Base-by-base conservation (phyloP, 2,113 vertebrate species). In the Tamias sibiricus region DNA sequence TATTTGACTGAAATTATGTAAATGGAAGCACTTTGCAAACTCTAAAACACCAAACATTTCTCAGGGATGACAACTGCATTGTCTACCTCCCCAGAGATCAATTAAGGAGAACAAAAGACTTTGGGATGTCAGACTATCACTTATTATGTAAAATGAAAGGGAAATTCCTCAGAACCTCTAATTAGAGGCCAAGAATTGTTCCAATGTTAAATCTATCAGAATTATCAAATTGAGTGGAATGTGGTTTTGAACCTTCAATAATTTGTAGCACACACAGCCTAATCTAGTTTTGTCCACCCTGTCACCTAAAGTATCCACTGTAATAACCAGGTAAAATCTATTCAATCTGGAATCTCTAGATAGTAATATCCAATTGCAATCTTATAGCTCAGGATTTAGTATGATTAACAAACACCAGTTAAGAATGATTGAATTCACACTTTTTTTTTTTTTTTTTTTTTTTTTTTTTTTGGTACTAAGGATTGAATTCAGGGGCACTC, bases 1-100 rank as follows among this genome's bases (percentile, higher is more conserved):
- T 95, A 76, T 71, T 92, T 89, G 49, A 92, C 49, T 66, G 26
- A 71, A 75, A 83, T 69, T 74, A 30, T 90, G 32, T 83, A 76
- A 87, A 87, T 44, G 40, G 59, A 75, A 92, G 76, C 64, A 84
- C 24, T 94, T 57, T 72, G 35, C 64, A 80, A 92, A 92, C 32
- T 79, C 57, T 44, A 92, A 83, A 79, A 13, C 42, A 93, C 22
- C 19, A 12, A 95, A 81, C 5, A 13, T 10, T 32, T 62, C 66
- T 81, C 66, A 57, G 83, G 54, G 93, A 52, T 80, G 69, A 80
- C 37, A 32, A 89, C 6, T 86, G 4, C 28, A 72, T 87, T 90
- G 75, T 68, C 69, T 90, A 71, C 59, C 26, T 87, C 77, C 42
- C 44, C 47, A 80, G 68, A 84, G n/a, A 69, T 35, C 64, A 80